These are phyloP conservation scores for Falco concolor DNA, from an alignment of 2,797 vertebrate genomes.

Conservation along the genomic window DNA sequence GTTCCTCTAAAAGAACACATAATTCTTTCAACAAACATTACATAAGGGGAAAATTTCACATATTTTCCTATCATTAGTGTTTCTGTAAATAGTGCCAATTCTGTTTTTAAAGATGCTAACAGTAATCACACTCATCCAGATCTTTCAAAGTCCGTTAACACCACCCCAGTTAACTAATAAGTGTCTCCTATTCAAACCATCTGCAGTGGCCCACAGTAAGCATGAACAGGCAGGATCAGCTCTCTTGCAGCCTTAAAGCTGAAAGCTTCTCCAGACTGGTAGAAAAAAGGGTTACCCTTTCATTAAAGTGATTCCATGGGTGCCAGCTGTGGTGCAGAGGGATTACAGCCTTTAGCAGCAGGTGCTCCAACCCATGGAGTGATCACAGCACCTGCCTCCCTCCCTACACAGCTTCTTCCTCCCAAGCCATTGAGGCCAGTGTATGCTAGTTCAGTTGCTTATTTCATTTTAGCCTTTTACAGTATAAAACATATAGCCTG, in stretches of 20 bases:
- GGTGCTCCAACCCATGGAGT: fast-evolving
- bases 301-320: fast-evolving
- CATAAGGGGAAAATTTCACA: background rate
- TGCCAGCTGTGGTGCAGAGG: background rate
- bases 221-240: background rate
- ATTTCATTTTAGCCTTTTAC: background rate
- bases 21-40: conserved; percentile 28
- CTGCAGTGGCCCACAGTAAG: background rate
- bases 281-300: background rate
- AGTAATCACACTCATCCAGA: background rate
- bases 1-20: background rate
- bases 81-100: conserved; percentile 12
- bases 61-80: background rate
- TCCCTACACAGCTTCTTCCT: fast-evolving
- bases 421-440: fast-evolving
- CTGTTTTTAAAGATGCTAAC: conserved; percentile 13
- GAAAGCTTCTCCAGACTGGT: fast-evolving
- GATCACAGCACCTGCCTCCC: fast-evolving
- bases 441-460: background rate
- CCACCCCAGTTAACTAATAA: background rate
- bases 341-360: background rate
- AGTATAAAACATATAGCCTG: background rate
- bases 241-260: fast-evolving
- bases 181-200: background rate
- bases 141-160: background rate